Percentiles rank a stretch among this genome's conserved stretches.
phyloP scores from a whole-genome alignment of 2,113 vertebrate genomes.

The Elephantulus edwardii region DNA sequence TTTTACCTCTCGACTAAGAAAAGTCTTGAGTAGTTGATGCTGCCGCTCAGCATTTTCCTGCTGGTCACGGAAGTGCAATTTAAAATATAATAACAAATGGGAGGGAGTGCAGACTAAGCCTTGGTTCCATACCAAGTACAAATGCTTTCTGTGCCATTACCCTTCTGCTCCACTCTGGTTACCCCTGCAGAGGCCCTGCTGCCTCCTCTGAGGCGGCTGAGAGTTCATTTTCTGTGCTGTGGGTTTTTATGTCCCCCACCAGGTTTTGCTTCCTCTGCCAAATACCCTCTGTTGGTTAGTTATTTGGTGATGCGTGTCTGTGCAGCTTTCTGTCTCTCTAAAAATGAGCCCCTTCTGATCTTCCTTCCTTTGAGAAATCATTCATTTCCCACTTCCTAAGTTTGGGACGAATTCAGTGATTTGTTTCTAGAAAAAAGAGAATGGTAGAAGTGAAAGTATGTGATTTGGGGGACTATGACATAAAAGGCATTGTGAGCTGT shows the following conservation, averaged over 20 bases:
- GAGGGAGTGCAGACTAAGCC: not conserved
- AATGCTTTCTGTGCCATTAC: rapidly evolving
- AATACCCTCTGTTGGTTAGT: not conserved
- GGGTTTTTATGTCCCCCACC: not conserved
- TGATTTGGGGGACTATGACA: not conserved
- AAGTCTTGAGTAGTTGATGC: too few relatives aligned
- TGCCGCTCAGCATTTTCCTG: too few relatives aligned
- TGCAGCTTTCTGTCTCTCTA: not conserved
- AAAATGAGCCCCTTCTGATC: not conserved
- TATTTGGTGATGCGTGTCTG: not conserved
- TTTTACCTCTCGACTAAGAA: too few relatives aligned
- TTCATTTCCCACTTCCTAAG: not conserved
- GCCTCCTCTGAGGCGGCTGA: not conserved
- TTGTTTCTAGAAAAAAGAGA: not conserved
- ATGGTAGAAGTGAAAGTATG: too few relatives aligned
- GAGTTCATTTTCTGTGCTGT: rapidly evolving
- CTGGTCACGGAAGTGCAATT: too few relatives aligned
- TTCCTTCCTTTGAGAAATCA: not conserved
- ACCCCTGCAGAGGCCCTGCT: not conserved
- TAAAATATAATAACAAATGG: too few relatives aligned
- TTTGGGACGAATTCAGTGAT: not conserved
- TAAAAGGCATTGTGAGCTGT: not conserved
- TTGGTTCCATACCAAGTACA: rapidly evolving
- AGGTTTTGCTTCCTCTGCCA: not conserved
- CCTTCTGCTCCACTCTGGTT: rapidly evolving